Evolutionary conservation across 2,888 invertebrate genomes (phyloP).

Genomic region (Drosophila monieri): DNA sequence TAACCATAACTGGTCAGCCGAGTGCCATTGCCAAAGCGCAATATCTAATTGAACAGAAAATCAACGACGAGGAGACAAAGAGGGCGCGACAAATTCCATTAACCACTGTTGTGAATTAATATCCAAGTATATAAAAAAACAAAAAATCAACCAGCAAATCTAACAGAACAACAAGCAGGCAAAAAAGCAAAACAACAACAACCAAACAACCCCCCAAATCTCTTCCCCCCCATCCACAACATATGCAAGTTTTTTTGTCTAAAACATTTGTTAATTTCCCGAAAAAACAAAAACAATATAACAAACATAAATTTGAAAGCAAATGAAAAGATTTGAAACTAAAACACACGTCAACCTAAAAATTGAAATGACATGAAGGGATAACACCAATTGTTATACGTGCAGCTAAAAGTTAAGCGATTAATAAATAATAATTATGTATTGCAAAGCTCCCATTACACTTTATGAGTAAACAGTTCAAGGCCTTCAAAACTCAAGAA

Average conservation of each 20-base stretch:
- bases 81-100: conserved; percentile 94
- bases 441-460: conserved; percentile 24
- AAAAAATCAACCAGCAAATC: conserved; percentile 23
- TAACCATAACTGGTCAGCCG: conserved; percentile 96
- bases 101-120: conserved; percentile 85
- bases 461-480: conserved; percentile 35
- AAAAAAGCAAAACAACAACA: conserved; percentile 60
- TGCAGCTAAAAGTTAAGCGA: conserved; percentile 38
- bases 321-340: conserved; percentile 7
- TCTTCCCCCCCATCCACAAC: conserved; percentile 1
- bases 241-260: conserved; percentile 45
- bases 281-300: conserved; percentile 19
- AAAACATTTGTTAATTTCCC: conserved; percentile 46
- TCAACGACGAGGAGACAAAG: conserved; percentile 97
- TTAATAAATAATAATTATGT: conserved; percentile 40
- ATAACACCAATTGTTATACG: conserved; percentile 47
- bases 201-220: conserved; percentile 25
- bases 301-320: conserved; percentile 1
- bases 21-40: conserved; percentile 96
- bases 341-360: conserved; percentile 26
- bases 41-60: conserved; percentile 97
- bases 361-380: conserved; percentile 31
- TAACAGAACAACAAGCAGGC: conserved; percentile 45
- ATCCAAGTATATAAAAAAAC: conserved; percentile 35
- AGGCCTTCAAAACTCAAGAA: conserved; percentile 31